Evolutionary conservation across 2,888 invertebrate genomes (phyloP).

Genomic region (Stenchaetothrips biformis): DNA sequence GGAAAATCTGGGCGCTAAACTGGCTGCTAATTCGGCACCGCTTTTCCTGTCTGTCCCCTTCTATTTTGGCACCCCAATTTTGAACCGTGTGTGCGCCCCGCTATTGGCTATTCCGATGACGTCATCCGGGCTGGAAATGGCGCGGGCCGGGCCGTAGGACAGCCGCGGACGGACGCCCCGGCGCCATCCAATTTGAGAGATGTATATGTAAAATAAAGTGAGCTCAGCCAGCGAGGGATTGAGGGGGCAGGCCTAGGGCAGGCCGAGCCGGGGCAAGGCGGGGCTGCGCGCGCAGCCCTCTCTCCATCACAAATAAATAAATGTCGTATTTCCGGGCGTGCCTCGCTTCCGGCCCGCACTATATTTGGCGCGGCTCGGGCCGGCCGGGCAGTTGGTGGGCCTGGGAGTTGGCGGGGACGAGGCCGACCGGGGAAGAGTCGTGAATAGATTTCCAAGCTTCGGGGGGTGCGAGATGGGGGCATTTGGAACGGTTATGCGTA

Average conservation of each 20-base stretch:
- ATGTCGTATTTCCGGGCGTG: constrained; percentile 10
- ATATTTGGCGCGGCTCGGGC: neutral
- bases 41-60: no score
- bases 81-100: no score
- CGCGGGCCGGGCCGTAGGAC: neutral
- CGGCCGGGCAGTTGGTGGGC: neutral
- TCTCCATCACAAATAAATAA: neutral
- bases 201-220: constrained; percentile 10
- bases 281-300: neutral
- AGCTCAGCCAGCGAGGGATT: neutral
- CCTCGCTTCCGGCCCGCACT: neutral
- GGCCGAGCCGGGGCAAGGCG: neutral
- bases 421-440: no score
- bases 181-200: neutral
- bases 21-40: no score
- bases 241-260: neutral
- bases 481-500: no score
- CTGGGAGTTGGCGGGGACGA: neutral
- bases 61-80: no score
- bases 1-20: no score
- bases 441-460: no score
- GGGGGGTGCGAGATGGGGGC: no score
- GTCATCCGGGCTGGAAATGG: neutral
- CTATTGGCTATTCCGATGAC: neutral
- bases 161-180: no score